Evolutionary conservation across 2,797 vertebrate species (phyloP), one percentile per base, ranked within the genome.

Genomic region (Rhinatrema bivittatum): DNA sequence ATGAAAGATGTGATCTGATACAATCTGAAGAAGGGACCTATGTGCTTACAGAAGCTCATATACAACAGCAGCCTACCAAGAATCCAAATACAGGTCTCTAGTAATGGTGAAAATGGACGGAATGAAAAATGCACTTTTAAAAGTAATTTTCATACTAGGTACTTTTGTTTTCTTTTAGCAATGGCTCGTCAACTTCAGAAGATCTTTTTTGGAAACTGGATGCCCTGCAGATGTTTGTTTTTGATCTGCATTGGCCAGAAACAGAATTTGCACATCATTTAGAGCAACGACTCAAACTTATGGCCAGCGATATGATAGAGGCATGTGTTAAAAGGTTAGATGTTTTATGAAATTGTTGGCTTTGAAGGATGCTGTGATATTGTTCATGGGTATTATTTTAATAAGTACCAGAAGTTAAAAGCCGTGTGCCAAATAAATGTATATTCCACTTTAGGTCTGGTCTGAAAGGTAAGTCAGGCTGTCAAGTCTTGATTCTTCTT

Each of bases 251-350:
- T 46, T 98, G 96, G 95, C 94, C 94, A 12, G 94, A 99, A 74
- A 84, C 86, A 2, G 94, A 98, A 76, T 99, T 99, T 65, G 89
- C 91, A 52, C 84, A 89, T 62, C 94, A 98, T 59, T 86, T 99
- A 76, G 92, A 99, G 63, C 94, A 95, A 62, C 87, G 94, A 40
- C 93, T 98, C 34, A 98, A 99, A 60, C 87, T 97, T 43, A 97
- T 99, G 96, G 94, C 94, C 64, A 90, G 91, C 65, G 94, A 99
- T 73, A 99, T 99, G 96, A 94, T 95, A 79, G 94, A 98, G 71
- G 94, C 95, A 63, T 99, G 93, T 15, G 88, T 98, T 40, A 96
- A 90, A 81, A 94, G 95, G 95, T 98, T 72, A 56, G 53, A 39
- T 31, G 8, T 20, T 34, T 50, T 57, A 10, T 46, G 29, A 46